Percentiles rank a stretch among this genome's conserved stretches.
Evolutionary conservation across 2,888 invertebrate species (phyloP).

Genomic region (Uloborus plumipes): DNA sequence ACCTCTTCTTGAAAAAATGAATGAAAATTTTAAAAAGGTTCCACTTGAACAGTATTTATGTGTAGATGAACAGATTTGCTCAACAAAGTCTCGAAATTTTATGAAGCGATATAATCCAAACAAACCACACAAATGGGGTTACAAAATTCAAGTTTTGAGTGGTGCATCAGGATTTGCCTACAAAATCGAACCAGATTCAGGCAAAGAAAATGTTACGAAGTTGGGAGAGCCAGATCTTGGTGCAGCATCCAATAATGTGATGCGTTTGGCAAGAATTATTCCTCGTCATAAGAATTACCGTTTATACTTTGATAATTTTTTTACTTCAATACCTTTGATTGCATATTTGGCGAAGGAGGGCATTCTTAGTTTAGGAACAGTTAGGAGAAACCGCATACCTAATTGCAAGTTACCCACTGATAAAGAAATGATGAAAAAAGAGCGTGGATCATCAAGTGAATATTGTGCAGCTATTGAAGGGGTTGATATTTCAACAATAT

Average conservation of each 20-base stretch:
- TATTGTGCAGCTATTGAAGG: not conserved
- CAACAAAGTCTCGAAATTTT: conserved; percentile 20
- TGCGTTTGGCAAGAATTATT: conserved; percentile 5
- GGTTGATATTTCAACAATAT: not conserved
- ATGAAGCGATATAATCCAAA: conserved; percentile 36
- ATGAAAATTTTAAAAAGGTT: not conserved
- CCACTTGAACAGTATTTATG: conserved; percentile 2
- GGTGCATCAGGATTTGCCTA: conserved; percentile 32
- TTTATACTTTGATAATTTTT: conserved; percentile 10
- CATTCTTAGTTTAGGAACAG: conserved; percentile 3
- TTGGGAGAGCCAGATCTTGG: conserved; percentile 12
- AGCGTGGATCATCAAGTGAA: not conserved
- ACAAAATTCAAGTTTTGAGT: conserved; percentile 31
- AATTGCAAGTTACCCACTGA: conserved; percentile 1
- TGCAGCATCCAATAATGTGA: not conserved
- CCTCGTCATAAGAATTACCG: conserved; percentile 6
- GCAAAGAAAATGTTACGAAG: not conserved
- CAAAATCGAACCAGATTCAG: conserved; percentile 20
- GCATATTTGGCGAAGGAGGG: conserved; percentile 4
- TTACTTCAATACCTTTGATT: not conserved
- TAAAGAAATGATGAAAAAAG: not conserved
- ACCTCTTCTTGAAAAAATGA: not conserved
- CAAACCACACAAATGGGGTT: conserved; percentile 54
- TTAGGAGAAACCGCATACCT: not conserved
- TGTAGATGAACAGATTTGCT: conserved; percentile 36